phyloP scores from a whole-genome alignment of 35 echinoderm and acorn worm genomes.

The Apostichopus parvimensis region DNA sequence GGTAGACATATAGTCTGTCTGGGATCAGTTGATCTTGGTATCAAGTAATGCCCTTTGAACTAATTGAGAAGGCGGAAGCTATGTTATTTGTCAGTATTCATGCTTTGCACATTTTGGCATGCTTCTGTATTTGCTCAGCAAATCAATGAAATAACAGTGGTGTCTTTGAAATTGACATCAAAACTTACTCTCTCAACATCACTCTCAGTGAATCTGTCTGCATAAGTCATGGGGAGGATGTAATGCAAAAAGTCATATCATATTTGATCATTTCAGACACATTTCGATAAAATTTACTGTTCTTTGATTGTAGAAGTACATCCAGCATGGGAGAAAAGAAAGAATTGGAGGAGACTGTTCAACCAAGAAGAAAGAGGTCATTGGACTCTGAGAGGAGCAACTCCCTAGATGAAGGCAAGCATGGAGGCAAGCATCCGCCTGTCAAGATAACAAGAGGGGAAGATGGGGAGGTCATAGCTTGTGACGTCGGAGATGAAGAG shows the following conservation, averaged over 20 bases:
- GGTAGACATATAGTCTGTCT: no score
- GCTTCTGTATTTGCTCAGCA: no score
- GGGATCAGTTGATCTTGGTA: no score
- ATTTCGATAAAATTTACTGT: not conserved
- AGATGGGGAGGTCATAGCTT: constrained; percentile 75
- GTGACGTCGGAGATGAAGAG: constrained; percentile 52
- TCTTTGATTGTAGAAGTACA: not conserved
- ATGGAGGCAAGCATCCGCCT: not conserved
- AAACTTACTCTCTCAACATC: no score
- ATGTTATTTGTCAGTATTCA: no score
- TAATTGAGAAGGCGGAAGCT: no score
- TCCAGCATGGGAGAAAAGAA: constrained; percentile 75
- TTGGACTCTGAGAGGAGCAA: constrained; percentile 54
- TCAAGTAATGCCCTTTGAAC: no score
- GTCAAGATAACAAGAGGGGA: constrained; percentile 15
- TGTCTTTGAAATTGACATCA: no score
- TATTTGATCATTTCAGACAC: not conserved
- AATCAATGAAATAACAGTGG: no score
- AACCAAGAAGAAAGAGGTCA: constrained; percentile 64
- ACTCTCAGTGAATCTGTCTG: no score
- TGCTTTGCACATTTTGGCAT: no score
- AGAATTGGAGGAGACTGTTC: constrained; percentile 49
- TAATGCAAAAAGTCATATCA: not conserved
- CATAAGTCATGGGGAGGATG: no score
- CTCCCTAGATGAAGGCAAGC: constrained; percentile 23